A percentile compares a stretch with the other conserved stretches of the same genome.
Evolutionary conservation across 2,113 vertebrate species (phyloP).

Genomic region (Hemiscyllium ocellatum): DNA sequence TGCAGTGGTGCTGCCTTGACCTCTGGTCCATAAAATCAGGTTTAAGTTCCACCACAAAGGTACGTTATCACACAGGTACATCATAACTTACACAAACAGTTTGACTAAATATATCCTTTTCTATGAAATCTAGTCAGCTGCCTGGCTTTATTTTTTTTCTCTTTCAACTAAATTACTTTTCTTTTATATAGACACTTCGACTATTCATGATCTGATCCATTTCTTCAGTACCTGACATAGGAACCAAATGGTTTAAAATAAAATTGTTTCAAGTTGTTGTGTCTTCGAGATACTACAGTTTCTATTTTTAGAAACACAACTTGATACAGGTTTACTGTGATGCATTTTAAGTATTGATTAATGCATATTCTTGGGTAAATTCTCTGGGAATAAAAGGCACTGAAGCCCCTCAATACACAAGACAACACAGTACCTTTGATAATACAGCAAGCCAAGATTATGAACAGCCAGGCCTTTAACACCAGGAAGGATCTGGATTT

Average conservation of each 20-base stretch:
- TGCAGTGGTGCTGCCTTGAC: too few relatives aligned
- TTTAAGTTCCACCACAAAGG: too few relatives aligned
- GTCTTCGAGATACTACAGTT: background rate
- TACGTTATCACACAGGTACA: too few relatives aligned
- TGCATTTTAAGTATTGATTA: background rate
- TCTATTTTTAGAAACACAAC: background rate
- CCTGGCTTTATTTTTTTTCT: background rate
- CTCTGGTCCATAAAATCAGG: too few relatives aligned
- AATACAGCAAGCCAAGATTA: background rate
- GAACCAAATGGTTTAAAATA: background rate
- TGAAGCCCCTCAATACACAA: background rate
- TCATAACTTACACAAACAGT: too few relatives aligned
- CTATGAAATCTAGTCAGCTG: background rate
- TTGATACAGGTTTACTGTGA: background rate
- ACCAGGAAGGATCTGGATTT: background rate
- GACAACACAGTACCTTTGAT: background rate
- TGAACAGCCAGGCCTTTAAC: background rate
- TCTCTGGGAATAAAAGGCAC: background rate
- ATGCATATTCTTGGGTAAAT: background rate
- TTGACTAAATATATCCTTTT: too few relatives aligned
- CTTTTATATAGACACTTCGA: background rate
- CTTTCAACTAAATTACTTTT: background rate
- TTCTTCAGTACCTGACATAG: background rate
- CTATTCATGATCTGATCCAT: background rate
- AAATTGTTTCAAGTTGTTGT: background rate